Conservation (phyloP, 2,888 invertebrate species). For the Drosophila hamatofila region DNA sequence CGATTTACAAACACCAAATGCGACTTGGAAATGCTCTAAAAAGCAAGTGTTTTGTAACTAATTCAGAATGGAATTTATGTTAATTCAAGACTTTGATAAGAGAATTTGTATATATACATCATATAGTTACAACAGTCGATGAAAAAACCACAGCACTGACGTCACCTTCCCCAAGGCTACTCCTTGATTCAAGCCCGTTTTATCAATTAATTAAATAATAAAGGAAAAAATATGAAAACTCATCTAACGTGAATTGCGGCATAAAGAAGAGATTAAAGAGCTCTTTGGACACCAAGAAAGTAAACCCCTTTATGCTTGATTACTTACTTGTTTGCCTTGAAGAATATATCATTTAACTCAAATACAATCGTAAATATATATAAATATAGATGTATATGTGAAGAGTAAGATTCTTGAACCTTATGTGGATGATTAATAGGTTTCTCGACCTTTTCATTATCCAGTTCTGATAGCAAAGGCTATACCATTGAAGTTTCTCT, state of each 20-base stretch:
- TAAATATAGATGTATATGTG: background rate
- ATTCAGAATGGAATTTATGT: background rate
- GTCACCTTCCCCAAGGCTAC: background rate
- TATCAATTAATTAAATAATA: background rate
- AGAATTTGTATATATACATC: background rate
- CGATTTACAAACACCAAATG: slow-evolving; percentile 10
- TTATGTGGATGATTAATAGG: slow-evolving; percentile 41
- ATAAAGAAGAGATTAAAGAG: background rate
- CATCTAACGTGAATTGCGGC: slow-evolving; percentile 1
- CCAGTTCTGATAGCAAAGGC: background rate
- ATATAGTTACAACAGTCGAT: background rate
- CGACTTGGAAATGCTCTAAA: slow-evolving; percentile 3
- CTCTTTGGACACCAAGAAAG: background rate
- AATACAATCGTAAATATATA: slow-evolving; percentile 4
- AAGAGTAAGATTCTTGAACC: slow-evolving; percentile 31
- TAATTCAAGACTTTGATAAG: background rate
- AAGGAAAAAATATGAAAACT: background rate
- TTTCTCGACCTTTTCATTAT: slow-evolving; percentile 21
- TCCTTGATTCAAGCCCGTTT: too few relatives aligned
- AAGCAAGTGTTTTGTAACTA: background rate
- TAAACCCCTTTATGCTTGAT: slow-evolving; percentile 18
- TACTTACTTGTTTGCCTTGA: slow-evolving; percentile 28
- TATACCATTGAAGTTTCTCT: background rate
- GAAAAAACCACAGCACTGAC: background rate
- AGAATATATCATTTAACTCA: background rate